phyloP scores from a whole-genome alignment of 1,140 invertebrate genomes.

The Aplysia californica region DNA sequence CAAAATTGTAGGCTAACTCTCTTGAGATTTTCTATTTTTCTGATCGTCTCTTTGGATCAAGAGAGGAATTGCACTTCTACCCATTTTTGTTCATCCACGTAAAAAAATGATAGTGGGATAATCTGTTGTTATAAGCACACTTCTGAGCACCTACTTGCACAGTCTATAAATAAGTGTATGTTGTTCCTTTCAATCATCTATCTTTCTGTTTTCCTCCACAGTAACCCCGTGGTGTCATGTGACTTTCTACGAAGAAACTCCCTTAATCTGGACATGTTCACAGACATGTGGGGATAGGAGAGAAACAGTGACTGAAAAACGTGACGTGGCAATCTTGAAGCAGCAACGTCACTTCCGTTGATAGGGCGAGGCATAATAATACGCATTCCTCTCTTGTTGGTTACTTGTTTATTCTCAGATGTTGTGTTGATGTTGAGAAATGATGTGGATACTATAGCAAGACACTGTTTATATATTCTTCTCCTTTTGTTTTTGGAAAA shows the following conservation, averaged over 20 bases:
- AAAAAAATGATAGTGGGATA: no score
- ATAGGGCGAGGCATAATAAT: neutral
- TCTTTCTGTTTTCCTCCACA: neutral
- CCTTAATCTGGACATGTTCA: neutral
- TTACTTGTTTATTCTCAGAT: no score
- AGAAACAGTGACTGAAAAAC: neutral
- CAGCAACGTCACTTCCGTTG: neutral
- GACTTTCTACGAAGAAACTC: neutral
- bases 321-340: neutral
- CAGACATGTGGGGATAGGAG: neutral
- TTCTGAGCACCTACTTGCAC: neutral
- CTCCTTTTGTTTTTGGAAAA: no score
- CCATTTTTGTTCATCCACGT: no score
- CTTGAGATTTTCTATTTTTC: neutral
- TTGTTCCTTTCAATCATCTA: neutral
- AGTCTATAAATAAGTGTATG: neutral
- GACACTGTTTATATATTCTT: no score
- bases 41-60: neutral
- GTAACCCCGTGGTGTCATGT: neutral
- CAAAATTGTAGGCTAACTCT: no score
- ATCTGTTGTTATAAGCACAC: neutral
- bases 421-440: no score
- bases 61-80: neutral
- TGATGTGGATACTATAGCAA: no score
- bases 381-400: neutral